Conservation (phyloP, 1,140 invertebrate genomes). For the Rhagoletis zephyria region DNA sequence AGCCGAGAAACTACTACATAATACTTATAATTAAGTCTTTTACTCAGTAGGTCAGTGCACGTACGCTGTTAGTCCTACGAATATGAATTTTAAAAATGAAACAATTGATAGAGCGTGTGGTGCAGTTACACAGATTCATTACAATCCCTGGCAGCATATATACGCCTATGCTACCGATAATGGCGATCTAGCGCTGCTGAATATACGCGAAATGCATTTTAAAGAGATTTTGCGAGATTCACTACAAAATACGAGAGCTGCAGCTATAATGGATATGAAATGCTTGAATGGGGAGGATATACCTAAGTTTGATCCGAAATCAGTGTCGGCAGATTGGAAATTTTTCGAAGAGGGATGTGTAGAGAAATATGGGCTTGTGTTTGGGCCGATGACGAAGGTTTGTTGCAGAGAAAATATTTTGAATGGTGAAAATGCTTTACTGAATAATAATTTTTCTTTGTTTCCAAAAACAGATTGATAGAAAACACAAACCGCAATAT, state of each 20-base stretch:
- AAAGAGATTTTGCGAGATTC: constrained; percentile 50
- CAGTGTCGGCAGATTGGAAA: background rate
- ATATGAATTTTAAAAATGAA: constrained; percentile 56
- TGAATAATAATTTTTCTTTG: background rate
- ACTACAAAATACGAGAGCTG: constrained; percentile 23
- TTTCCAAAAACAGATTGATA: background rate
- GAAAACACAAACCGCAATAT: constrained; percentile 33
- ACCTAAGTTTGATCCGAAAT: constrained; percentile 7
- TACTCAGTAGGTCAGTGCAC: constrained; percentile 55
- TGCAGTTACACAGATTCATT: constrained; percentile 60
- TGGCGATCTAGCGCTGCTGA: constrained; percentile 63
- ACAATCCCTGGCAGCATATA: constrained; percentile 59
- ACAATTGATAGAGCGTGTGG: constrained; percentile 59
- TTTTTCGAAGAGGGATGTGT: constrained; percentile 57
- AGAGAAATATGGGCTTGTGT: constrained; percentile 63
- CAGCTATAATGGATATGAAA: constrained; percentile 57
- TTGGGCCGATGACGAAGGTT: constrained; percentile 58
- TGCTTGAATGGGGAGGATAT: constrained; percentile 53
- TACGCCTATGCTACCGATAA: constrained; percentile 59
- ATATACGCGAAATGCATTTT: constrained; percentile 59
- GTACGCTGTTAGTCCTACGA: constrained; percentile 59
- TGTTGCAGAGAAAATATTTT: background rate
- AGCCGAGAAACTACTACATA: background rate
- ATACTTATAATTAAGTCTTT: background rate
- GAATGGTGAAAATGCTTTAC: background rate